phyloP scores from a whole-genome alignment of 2,888 invertebrate species.

The Mechanitis mazaeus region DNA sequence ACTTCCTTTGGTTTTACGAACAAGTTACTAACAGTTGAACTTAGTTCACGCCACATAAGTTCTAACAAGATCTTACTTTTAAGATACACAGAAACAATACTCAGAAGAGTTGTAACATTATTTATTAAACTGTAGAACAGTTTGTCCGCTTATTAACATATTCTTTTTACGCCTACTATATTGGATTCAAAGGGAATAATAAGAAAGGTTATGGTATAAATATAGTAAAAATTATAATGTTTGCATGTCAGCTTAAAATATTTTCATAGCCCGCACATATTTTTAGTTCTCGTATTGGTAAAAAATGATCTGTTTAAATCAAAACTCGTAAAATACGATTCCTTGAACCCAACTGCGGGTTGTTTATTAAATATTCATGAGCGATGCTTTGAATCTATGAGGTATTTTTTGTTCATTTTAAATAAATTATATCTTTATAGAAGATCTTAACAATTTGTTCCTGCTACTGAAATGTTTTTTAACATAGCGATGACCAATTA shows the following conservation, averaged over 20 bases:
- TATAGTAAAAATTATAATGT: too few species aligned
- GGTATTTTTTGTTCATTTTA: constrained; percentile 7
- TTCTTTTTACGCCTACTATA: too few species aligned
- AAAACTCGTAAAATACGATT: neutral
- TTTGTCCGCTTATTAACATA: too few species aligned
- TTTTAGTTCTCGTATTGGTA: too few species aligned
- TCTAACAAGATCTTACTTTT: neutral
- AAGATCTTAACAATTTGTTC: constrained; percentile 2
- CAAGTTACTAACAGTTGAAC: neutral
- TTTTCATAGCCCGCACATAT: too few species aligned
- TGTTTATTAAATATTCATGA: constrained; percentile 12
- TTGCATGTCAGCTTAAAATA: too few species aligned
- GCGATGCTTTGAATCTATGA: constrained; percentile 9
- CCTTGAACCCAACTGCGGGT: constrained; percentile 5
- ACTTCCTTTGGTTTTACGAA: too few species aligned
- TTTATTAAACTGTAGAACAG: too few species aligned
- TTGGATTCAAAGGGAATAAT: too few species aligned
- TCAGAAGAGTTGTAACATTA: neutral
- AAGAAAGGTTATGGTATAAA: too few species aligned
- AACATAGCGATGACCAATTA: neutral
- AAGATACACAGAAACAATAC: neutral
- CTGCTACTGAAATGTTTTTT: constrained; percentile 1
- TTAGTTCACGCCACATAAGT: neutral
- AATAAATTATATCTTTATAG: constrained; percentile 9
- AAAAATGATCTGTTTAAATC: neutral